Percentiles rank a stretch among this genome's conserved stretches.
These are phyloP conservation scores for Teleogryllus oceanicus DNA, from an alignment of 2,888 invertebrate genomes.

Conservation along the genomic window DNA sequence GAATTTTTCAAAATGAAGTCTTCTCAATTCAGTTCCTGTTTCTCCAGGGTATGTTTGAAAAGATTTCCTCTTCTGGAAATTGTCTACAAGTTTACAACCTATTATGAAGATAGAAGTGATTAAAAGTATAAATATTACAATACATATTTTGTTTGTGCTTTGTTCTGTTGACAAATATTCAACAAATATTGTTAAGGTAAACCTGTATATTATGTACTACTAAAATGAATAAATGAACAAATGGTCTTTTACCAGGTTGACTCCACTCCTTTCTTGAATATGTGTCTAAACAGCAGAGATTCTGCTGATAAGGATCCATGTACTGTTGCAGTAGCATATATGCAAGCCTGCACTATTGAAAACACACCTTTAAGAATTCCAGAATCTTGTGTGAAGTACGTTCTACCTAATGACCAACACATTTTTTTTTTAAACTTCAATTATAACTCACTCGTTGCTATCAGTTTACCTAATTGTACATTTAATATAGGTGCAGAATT, in stretches of 20 bases:
- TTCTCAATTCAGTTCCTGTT: slow-evolving; percentile 67
- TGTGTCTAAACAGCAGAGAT: slow-evolving; percentile 46
- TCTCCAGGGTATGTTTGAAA: slow-evolving; percentile 54
- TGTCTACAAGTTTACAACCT: background rate
- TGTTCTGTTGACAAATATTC: too few species aligned
- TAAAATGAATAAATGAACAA: background rate
- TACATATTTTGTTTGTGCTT: too few species aligned
- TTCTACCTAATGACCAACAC: slow-evolving; percentile 37
- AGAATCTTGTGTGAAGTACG: slow-evolving; percentile 74
- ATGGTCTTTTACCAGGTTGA: slow-evolving; percentile 42
- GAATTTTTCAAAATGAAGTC: slow-evolving; percentile 64
- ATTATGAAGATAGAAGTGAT: too few species aligned
- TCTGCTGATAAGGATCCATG: slow-evolving; percentile 58
- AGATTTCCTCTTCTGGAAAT: background rate
- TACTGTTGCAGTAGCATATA: slow-evolving; percentile 74
- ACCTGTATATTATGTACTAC: too few species aligned
- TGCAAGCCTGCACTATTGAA: slow-evolving; percentile 69
- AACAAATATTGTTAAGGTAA: too few species aligned
- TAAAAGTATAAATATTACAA: too few species aligned
- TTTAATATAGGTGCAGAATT: background rate
- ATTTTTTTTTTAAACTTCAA: background rate
- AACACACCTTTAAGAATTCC: slow-evolving; percentile 77
- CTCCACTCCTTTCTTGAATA: slow-evolving; percentile 46
- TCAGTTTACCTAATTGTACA: background rate
- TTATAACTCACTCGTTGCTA: background rate